Base-by-base conservation (phyloP, 2,888 invertebrate genomes). In the Dynastes maya region DNA sequence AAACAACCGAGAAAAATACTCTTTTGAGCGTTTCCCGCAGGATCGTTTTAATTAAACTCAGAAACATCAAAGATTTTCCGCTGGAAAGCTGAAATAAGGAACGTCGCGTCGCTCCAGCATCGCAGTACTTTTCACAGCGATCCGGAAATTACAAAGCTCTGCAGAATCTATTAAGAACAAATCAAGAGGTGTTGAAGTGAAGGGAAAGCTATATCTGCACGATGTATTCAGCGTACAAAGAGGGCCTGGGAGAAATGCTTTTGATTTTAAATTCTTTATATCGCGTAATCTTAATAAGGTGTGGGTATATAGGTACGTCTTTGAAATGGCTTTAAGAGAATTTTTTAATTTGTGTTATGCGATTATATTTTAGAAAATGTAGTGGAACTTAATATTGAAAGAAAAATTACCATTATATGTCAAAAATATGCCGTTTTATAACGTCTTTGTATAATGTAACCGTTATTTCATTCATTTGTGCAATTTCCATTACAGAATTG, bases 141-240 rank as follows among this genome's bases (percentile, higher is more conserved):
- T 55, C 49, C 53, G 77, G 79, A 81, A 81, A 82, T 82, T 82
- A 82, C 81, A 82, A 80, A 81, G 81, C 79, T 70, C 77, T 79
- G 68, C 77, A 67, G 68, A 68, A 68, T 77, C 77, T 70, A 81
- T 81, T 82, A 82, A 80, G 80, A 80, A 78, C 80, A 81, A 81
- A 82, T 82, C 82, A 81, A 81, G 79, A 80, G 80, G 80, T 79
- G 81, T 80, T 81, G 53, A 55, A 70, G 53, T 29, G 53, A 53
- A 70, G 53, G 4, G 27, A 58, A 58, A 58, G 5, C n/a, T 2
- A 1, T 6, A 8, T 58, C 22, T 6, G 6, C 2, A 8, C 45
- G 45, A 45, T 45, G 16, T 53, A 29, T 74, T 70, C 22, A 22
- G 16, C 70, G 70, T 22, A 37, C 51, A 53, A 16, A 40, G 77